These are phyloP conservation scores for Lepeophtheirus nordmannii DNA, from an alignment of 2,888 invertebrate species.

Conservation along the genomic window DNA sequence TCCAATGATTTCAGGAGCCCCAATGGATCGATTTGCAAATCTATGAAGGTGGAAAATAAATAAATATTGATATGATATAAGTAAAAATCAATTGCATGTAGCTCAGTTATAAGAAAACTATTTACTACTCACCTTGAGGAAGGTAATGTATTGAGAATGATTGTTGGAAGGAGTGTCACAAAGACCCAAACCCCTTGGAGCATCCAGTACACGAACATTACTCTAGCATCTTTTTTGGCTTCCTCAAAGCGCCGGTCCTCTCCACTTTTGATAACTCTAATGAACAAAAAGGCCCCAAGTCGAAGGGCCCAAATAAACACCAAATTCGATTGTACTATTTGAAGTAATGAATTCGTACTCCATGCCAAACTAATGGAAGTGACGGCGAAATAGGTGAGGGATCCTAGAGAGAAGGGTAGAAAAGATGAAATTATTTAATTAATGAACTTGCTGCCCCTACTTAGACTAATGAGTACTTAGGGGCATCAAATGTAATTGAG, in stretches of 20 bases:
- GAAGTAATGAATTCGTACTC: neutral
- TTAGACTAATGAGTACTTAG: too few relatives aligned
- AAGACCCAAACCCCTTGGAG: constrained; percentile 37
- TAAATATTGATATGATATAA: neutral
- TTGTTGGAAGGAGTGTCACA: constrained; percentile 33
- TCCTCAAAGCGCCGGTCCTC: constrained; percentile 34
- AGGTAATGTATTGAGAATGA: constrained; percentile 31
- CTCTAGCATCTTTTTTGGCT: constrained; percentile 31
- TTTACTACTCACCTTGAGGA: neutral
- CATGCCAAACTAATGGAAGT: constrained; percentile 14
- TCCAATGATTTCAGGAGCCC: constrained; percentile 33
- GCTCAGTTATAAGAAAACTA: neutral
- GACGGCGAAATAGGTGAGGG: constrained; percentile 14
- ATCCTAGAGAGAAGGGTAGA: neutral
- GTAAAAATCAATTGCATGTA: neutral
- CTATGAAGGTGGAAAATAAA: neutral
- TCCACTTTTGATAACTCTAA: constrained; percentile 34
- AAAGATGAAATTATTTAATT: too few relatives aligned
- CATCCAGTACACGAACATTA: constrained; percentile 34
- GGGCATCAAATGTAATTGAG: too few relatives aligned
- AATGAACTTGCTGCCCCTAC: too few relatives aligned
- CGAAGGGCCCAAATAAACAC: constrained; percentile 29
- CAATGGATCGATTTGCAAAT: constrained; percentile 28
- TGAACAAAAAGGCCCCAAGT: constrained; percentile 34
- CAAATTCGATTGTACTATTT: constrained; percentile 14